Conservation (phyloP, 2,113 vertebrate species). For the Burhinus oedicnemus region DNA sequence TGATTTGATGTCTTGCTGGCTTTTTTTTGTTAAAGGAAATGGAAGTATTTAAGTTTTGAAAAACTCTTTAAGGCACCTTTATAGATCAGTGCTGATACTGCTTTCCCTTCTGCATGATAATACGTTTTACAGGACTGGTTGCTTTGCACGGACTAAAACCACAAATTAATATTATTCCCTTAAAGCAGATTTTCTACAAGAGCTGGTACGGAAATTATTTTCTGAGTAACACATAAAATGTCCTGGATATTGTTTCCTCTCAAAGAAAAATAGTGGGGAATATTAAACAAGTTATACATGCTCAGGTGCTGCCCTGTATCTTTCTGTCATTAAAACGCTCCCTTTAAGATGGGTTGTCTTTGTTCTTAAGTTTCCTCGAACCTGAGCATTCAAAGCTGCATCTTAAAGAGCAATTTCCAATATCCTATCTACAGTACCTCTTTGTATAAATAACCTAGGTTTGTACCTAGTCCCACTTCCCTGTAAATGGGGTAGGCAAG, state of each 20-base stretch:
- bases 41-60: not conserved
- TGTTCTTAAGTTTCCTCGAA: not conserved
- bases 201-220: not conserved
- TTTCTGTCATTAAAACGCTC: not conserved
- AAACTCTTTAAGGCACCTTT: not conserved
- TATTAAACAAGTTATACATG: not conserved
- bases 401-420: not conserved
- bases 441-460: not conserved
- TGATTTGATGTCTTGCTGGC: not conserved
- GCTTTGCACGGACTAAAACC: not conserved
- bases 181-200: not conserved
- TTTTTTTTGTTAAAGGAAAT: not conserved
- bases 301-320: not conserved
- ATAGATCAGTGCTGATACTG: not conserved
- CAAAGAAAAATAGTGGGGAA: not conserved
- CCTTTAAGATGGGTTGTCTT: not conserved
- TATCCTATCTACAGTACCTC: not conserved
- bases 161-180: not conserved
- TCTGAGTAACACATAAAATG: not conserved
- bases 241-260: not conserved
- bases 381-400: not conserved
- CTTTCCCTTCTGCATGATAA: not conserved
- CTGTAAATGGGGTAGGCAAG: not conserved
- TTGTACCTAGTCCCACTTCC: not conserved
- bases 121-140: not conserved